phyloP scores from a whole-genome alignment of 2,797 vertebrate genomes.

The Coluber constrictor region DNA sequence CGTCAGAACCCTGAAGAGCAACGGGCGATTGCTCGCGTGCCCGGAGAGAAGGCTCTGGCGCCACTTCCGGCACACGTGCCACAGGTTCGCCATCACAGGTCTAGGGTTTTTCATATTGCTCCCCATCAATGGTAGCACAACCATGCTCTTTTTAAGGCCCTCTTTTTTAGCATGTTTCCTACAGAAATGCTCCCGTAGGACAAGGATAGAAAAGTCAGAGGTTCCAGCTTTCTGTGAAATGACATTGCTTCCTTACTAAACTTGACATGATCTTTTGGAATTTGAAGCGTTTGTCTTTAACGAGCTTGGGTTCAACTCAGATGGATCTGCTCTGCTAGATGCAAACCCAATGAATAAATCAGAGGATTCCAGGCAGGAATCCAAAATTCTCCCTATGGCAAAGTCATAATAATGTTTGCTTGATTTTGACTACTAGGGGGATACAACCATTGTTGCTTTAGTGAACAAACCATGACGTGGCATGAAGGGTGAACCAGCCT shows the following conservation, averaged over 20 bases:
- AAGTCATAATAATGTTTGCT: neutral
- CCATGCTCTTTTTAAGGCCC: neutral
- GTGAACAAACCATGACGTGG: neutral
- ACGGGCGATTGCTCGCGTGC: too few species aligned
- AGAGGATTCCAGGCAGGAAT: neutral
- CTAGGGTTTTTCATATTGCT: neutral
- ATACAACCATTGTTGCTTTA: neutral
- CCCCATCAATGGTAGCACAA: neutral
- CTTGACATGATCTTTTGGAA: neutral
- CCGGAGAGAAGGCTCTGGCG: too few species aligned
- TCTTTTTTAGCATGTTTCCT: neutral
- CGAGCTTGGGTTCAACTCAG: neutral
- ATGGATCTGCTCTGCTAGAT: neutral
- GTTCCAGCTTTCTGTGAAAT: neutral
- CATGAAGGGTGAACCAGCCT: neutral
- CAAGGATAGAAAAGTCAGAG: neutral
- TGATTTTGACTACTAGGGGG: neutral
- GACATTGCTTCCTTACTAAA: neutral
- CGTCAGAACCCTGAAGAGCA: fast-evolving
- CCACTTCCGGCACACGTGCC: too few species aligned
- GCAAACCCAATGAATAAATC: neutral
- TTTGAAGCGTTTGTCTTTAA: neutral
- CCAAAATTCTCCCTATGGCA: neutral
- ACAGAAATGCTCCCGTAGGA: neutral
- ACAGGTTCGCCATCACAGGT: too few species aligned